Base-by-base conservation (phyloP, 1,140 invertebrate species). In the Drosophila lini region DNA sequence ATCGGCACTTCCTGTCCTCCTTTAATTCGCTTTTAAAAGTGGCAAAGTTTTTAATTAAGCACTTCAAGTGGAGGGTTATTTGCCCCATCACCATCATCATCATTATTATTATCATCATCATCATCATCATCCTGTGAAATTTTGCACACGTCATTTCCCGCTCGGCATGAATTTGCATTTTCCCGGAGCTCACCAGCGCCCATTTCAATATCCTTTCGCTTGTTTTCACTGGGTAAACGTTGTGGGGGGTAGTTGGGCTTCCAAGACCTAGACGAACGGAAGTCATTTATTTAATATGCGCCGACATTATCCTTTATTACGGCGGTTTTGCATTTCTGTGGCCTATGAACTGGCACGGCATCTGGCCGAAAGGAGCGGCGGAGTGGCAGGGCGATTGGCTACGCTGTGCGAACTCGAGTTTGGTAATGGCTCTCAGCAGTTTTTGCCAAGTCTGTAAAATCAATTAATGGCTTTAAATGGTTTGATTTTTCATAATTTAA, bases 241-340 rank as follows among this genome's bases (percentile, higher is more conserved):
- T 78, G 63, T 68, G 68, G 57, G 77, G 50, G 38, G 68, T 40
- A 36, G 16, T 48, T 3, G 36, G 48, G 45, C 36, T 64, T 36
- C 80, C 61, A 64, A 74, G 63, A 84, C 67, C 63, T 74, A 74
- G 83, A 82, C 80, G 56, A 76, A 84, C 84, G 84, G 84, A 89
- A 89, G 84, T 89, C 84, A 89, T 89, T 89, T 89, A 83, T 89
- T 89, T 89, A 89, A 89, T 89, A 89, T 89, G 85, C 84, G 84
- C 84, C 84, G 75, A 89, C 84, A 89, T 89, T 89, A 89, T 89
- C 84, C 84, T 89, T 89, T 89, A 89, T 89, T 89, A 89, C 78
- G 84, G 84, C 84, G 84, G 84, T 88, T 86, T 88, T 88, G 84
- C 83, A 88, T 88, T 88, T 83, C 83, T 77, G 80, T 86, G 83